These are phyloP conservation scores for Notechis scutatus DNA, from an alignment of 2,113 vertebrate genomes.

Conservation along the genomic window DNA sequence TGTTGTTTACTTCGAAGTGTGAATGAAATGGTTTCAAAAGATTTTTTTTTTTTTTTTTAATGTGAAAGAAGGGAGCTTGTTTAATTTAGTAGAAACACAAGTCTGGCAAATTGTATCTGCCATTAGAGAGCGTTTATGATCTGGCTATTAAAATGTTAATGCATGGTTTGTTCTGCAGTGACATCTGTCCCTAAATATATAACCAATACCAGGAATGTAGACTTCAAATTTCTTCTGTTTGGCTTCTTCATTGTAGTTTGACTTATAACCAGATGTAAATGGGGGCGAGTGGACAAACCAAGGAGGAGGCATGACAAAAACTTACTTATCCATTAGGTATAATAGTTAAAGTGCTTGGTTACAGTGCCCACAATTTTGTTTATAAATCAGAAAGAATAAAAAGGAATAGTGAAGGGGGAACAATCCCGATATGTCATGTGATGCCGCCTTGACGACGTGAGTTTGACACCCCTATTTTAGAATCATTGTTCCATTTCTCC, in stretches of 20 bases:
- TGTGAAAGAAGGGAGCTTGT: constrained; percentile 20
- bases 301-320: neutral
- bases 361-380: neutral
- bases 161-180: constrained; percentile 2
- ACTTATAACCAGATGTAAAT: neutral
- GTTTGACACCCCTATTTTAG: too few relatives aligned
- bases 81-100: constrained; percentile 28
- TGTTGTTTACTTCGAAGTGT: neutral
- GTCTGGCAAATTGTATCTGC: neutral
- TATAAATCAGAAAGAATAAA: neutral
- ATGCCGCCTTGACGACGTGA: too few relatives aligned
- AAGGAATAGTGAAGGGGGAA: too few relatives aligned
- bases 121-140: constrained; percentile 17
- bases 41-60: constrained; percentile 5
- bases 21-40: constrained; percentile 8
- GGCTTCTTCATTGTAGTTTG: neutral
- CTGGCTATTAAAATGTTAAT: constrained; percentile 27
- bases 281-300: too few relatives aligned
- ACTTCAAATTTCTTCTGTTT: neutral
- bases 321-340: neutral
- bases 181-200: constrained; percentile 2
- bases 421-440: too few relatives aligned
- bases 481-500: neutral
- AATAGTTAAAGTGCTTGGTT: neutral
- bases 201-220: neutral